Base-by-base conservation (phyloP, 2,888 invertebrate genomes). In the Phoenoteleia sp. region DNA sequence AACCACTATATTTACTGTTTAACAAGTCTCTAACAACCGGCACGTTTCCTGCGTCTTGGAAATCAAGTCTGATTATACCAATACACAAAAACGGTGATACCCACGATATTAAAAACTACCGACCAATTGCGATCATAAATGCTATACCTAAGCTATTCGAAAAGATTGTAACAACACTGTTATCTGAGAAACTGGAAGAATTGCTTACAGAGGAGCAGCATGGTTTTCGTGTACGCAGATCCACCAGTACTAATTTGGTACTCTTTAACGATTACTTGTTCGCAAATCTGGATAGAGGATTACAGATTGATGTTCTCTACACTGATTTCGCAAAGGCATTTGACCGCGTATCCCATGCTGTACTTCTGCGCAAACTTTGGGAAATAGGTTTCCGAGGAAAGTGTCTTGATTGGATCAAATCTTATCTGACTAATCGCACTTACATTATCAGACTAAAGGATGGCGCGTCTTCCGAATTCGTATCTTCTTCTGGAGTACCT, bases 1-100 rank as follows among this genome's bases (percentile, higher is more conserved):
- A 33, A n/a, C 29, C 56, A 5, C 33, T 56, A 15, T 27, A 3
- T 6, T 6, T 27, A 1, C 15, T 54, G 7, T 54, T 54, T 7
- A 54, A 54, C 27, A 54, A 54, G n/a, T 54, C 54, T 5, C 54
- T 54, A 27, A n/a, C 25, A 11, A n/a, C 54, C 1, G 54, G 54
- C 19, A 19, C 19, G 17, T 17, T 45, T 45, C 45, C 45, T 45
- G 15, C 2, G 7, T 4, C 0, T 1, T 25, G n/a, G 49, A 52
- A 52, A 52, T 52, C n/a, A 9, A 23, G 49, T 17, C 21, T 52
- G 5, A 13, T 23, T 0, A 11, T 23, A 13, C 21, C 49, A 0
- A 23, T 52, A 9, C 25, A 23, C 13, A 52, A 23, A 52, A 52
- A 13, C 2, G 49, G 49, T 11, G 13, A 23, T 13, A 52, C 5